Base-by-base conservation (phyloP, 92 coral and sea anemone genomes). In the Phenganax subtilis region DNA sequence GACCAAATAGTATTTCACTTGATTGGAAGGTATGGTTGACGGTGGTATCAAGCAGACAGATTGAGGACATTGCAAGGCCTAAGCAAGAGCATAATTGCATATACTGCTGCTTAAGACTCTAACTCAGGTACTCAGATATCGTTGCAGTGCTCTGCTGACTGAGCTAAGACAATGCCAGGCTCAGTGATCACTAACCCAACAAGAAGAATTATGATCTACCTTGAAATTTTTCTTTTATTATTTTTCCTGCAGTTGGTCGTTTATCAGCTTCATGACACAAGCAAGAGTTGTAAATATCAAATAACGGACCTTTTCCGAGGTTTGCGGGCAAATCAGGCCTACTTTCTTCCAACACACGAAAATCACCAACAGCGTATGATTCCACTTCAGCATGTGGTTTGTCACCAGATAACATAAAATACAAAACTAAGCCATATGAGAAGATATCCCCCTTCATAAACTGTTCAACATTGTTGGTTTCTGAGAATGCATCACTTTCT, bases 371-470 rank as follows among this genome's bases (percentile, higher is more conserved):
- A 76, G 91, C 87, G n/a, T 82, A 65, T 9, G 93, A 86, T 71
- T 89, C 86, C 30, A 86, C 65, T 6, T 87, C 96, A 0, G 88
- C 86, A 97, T 97, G 91, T 0, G 97, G 97, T 9, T 57, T 86
- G 9, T 88, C 85, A 7, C 99, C 99, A 17, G 97, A 90, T 71
- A 96, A 30, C 80, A 90, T 87, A 80, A 90, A 96, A 51, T 92
- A 89, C 54, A 92, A 88, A 31, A 96, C 91, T 65, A 92, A 92
- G 9, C 97, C 97, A 83, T 89, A 96, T 12, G 99, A 96, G 74
- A 88, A 96, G 31, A 96, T 82, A 78, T 96, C 99, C 12, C 96
- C 92, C 47, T 88, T 82, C 67, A 88, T 87, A 83, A 85, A 92
- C 60, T 80, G 85, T 12, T 68, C 68, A 15, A 76, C 84, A 14